Percentiles rank a stretch among this genome's conserved stretches.
These are phyloP conservation scores for Neomonachus schauinslandi DNA, from an alignment of 2,113 vertebrate species.

Conservation along the genomic window DNA sequence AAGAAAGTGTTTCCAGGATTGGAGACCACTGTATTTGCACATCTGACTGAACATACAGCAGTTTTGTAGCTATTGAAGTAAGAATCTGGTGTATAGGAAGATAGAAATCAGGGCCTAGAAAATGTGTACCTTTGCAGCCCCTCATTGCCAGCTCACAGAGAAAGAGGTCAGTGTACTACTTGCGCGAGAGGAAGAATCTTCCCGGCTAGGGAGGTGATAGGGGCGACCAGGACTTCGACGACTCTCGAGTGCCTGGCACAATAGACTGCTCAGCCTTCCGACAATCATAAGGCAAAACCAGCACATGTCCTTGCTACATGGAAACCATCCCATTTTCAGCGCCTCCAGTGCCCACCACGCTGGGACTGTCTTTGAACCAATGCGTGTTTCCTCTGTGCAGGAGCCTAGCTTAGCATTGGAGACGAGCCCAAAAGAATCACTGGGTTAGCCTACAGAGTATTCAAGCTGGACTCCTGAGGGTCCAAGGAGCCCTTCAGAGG, in stretches of 20 bases:
- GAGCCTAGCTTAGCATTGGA: not conserved
- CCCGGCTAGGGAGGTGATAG: not conserved
- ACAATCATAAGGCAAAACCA: not conserved
- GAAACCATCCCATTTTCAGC: not conserved
- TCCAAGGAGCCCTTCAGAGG: not conserved
- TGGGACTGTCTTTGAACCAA: not conserved
- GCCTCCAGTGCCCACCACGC: not conserved
- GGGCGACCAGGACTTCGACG: too few species aligned
- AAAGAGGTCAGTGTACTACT: not conserved
- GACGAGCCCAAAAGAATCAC: not conserved
- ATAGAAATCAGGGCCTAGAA: conserved; percentile 8
- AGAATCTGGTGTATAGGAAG: not conserved
- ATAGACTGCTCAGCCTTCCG: not conserved
- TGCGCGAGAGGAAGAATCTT: not conserved
- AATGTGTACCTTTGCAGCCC: not conserved
- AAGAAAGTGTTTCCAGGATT: not conserved
- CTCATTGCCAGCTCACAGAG: not conserved
- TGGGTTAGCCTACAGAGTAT: not conserved
- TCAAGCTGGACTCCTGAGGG: not conserved
- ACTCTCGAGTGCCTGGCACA: too few species aligned
- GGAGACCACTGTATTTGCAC: not conserved
- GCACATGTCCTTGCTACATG: not conserved
- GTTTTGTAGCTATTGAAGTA: not conserved
- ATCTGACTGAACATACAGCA: not conserved
- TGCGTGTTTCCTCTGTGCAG: not conserved